These are phyloP conservation scores for Automeris io DNA, from an alignment of 2,888 invertebrate genomes.

Conservation along the genomic window DNA sequence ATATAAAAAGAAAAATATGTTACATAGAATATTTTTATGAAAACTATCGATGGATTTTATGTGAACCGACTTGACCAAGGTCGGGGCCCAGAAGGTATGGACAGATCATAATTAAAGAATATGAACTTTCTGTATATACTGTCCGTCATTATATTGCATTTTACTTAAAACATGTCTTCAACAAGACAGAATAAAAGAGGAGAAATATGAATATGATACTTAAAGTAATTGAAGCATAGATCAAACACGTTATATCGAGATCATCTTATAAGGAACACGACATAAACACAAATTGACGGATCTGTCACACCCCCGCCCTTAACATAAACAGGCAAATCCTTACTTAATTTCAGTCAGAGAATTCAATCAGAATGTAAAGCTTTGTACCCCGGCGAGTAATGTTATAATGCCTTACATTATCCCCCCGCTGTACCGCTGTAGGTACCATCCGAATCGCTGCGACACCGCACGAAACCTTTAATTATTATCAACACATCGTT, in stretches of 20 bases:
- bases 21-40: too few relatives aligned
- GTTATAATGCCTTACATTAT: slow-evolving; percentile 73
- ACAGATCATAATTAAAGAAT: too few relatives aligned
- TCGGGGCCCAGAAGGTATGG: too few relatives aligned
- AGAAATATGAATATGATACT: too few relatives aligned
- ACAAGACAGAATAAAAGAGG: too few relatives aligned
- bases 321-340: slow-evolving; percentile 74
- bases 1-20: too few relatives aligned
- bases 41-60: too few relatives aligned
- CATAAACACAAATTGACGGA: slow-evolving; percentile 63
- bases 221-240: background rate
- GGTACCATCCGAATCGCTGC: slow-evolving; percentile 41
- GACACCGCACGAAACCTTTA: slow-evolving; percentile 70
- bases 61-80: too few relatives aligned
- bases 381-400: slow-evolving; percentile 68
- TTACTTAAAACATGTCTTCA: too few relatives aligned
- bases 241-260: background rate
- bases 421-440: slow-evolving; percentile 42
- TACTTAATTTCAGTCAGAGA: slow-evolving; percentile 76
- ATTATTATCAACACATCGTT: slow-evolving; percentile 77
- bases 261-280: slow-evolving; percentile 30
- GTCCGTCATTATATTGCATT: too few relatives aligned
- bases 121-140: too few relatives aligned
- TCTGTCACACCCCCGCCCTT: slow-evolving; percentile 60
- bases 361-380: slow-evolving; percentile 75